These are phyloP conservation scores for Blastobasis lacticolella DNA, from an alignment of 2,888 invertebrate species.

Conservation along the genomic window DNA sequence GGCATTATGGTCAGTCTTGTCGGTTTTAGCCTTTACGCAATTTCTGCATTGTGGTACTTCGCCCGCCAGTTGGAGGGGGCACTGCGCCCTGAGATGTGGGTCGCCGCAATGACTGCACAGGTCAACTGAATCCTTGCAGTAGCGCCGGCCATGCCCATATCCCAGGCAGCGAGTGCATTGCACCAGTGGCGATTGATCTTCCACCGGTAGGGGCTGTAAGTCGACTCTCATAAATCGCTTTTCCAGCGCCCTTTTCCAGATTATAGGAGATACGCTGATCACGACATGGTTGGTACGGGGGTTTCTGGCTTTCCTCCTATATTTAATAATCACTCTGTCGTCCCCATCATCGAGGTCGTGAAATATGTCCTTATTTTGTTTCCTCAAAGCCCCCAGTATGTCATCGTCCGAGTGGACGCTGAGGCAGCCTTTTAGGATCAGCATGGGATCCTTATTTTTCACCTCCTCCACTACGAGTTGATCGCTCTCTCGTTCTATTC, in stretches of 20 bases:
- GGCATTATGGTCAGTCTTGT: conserved; percentile 3
- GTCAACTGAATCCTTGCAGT: conserved; percentile 10
- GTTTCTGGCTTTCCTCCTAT: background rate
- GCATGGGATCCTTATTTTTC: too few relatives aligned
- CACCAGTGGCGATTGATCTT: too few relatives aligned
- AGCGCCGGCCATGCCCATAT: conserved; percentile 11
- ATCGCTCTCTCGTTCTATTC: background rate
- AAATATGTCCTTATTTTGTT: background rate
- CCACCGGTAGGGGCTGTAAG: too few relatives aligned
- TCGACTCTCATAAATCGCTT: too few relatives aligned
- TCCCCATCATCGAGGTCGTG: background rate
- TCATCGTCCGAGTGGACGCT: too few relatives aligned
- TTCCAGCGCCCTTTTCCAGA: background rate
- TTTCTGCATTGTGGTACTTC: conserved; percentile 6
- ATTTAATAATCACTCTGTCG: background rate
- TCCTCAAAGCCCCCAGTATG: background rate
- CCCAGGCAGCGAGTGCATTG: background rate
- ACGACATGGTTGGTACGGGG: background rate
- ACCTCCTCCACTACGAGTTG: too few relatives aligned
- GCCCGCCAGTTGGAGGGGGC: conserved; percentile 2
- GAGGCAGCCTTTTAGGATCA: too few relatives aligned
- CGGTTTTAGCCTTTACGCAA: conserved; percentile 1
- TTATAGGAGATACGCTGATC: background rate
- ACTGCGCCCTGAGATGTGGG: conserved; percentile 7
- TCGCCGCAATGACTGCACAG: conserved; percentile 18